Percentiles rank a stretch among this genome's conserved stretches.
phyloP scores from a whole-genome alignment of 1,140 invertebrate genomes.

The Helicoverpa zea region DNA sequence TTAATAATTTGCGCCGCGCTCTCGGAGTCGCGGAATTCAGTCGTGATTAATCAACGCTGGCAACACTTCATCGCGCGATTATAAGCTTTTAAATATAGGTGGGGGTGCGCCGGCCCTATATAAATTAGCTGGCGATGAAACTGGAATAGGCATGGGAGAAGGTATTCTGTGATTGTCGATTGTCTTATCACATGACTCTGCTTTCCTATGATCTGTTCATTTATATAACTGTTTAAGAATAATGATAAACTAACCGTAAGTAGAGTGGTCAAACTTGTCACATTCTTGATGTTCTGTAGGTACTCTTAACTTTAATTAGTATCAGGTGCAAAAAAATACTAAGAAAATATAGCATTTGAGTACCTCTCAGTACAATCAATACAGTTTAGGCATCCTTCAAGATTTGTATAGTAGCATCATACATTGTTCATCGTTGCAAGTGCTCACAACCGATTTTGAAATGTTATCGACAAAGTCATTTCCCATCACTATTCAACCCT shows the following conservation, averaged over 20 bases:
- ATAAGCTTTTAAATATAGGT: conserved; percentile 80
- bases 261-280: too few relatives aligned
- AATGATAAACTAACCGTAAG: too few relatives aligned
- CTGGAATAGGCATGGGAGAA: conserved; percentile 59
- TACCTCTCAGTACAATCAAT: too few relatives aligned
- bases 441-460: too few relatives aligned
- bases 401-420: too few relatives aligned
- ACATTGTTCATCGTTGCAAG: too few relatives aligned
- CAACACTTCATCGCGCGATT: conserved; percentile 82
- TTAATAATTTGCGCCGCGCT: conserved; percentile 56
- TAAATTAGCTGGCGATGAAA: conserved; percentile 82
- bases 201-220: not conserved
- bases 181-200: not conserved
- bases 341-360: too few relatives aligned
- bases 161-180: conserved; percentile 49
- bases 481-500: conserved; percentile 76
- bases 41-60: conserved; percentile 77
- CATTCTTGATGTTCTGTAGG: too few relatives aligned
- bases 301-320: too few relatives aligned
- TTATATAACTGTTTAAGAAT: too few relatives aligned
- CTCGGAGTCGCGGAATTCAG: conserved; percentile 58
- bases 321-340: too few relatives aligned
- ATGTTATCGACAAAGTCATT: conserved; percentile 47
- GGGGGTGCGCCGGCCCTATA: conserved; percentile 74
- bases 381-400: too few relatives aligned